Evolutionary conservation across 2,113 vertebrate genomes (phyloP).

Genomic region (Syngnathus scovelli): DNA sequence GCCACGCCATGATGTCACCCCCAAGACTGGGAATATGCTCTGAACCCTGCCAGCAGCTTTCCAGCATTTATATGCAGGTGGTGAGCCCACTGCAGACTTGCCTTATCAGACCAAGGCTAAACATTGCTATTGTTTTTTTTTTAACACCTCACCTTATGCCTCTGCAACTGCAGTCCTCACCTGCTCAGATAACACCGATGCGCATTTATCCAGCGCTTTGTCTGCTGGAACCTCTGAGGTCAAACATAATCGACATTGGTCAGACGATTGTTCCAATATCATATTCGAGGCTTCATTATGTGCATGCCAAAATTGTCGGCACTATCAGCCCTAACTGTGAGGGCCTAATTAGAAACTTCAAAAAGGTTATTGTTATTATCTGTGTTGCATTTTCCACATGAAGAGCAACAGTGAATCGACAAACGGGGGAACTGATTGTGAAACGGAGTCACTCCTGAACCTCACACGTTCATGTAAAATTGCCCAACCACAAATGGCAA

Average conservation of each 20-base stretch:
- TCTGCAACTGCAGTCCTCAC: neutral
- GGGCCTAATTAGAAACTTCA: neutral
- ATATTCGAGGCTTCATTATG: neutral
- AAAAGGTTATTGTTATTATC: neutral
- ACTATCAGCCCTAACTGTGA: neutral
- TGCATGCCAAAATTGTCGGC: neutral
- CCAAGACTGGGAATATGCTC: constrained; percentile 3
- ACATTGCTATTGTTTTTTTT: constrained; percentile 13
- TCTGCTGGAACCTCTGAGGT: neutral
- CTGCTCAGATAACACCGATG: constrained; percentile 1
- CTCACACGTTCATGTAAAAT: neutral
- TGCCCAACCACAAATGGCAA: neutral
- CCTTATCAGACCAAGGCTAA: constrained; percentile 28
- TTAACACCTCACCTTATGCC: neutral
- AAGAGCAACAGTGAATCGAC: neutral
- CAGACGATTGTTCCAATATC: neutral
- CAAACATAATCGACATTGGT: neutral
- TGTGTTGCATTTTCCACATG: neutral
- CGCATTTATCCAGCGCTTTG: constrained; percentile 9
- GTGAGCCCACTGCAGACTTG: constrained; percentile 43
- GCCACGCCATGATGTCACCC: too few relatives aligned
- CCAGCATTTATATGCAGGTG: constrained; percentile 57
- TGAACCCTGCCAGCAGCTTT: constrained; percentile 29
- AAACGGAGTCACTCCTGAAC: neutral
- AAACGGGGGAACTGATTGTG: neutral